phyloP scores from a whole-genome alignment of 2,888 invertebrate genomes.

The Plutella xylostella region DNA sequence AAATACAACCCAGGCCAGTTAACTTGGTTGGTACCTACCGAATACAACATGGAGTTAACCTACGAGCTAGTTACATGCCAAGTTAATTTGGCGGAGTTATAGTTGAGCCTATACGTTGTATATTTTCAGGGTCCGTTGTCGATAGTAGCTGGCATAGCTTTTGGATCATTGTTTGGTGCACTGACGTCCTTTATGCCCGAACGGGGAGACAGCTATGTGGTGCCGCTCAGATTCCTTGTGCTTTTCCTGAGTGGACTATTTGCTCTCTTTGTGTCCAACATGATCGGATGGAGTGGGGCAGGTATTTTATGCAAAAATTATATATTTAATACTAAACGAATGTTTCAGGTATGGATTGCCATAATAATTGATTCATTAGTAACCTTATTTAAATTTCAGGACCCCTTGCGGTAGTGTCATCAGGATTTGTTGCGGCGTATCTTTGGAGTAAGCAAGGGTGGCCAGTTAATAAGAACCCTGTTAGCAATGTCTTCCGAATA shows the following conservation, averaged over 20 bases:
- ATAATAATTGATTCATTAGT: background rate
- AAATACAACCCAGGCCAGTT: no score
- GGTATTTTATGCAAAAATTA: slow-evolving; percentile 27
- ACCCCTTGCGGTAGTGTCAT: slow-evolving; percentile 78
- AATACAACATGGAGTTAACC: no score
- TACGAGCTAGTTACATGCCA: no score
- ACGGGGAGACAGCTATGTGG: slow-evolving; percentile 74
- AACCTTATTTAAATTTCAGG: slow-evolving; percentile 37
- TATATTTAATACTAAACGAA: no score
- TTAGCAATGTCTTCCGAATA: slow-evolving; percentile 80
- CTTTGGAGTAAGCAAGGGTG: slow-evolving; percentile 81
- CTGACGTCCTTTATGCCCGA: slow-evolving; percentile 80
- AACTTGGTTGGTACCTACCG: no score
- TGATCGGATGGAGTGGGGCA: slow-evolving; percentile 74
- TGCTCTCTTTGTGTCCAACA: slow-evolving; percentile 81
- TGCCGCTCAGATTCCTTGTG: slow-evolving; percentile 76
- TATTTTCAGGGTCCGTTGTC: slow-evolving; percentile 73
- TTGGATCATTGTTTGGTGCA: slow-evolving; percentile 80
- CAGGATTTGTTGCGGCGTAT: slow-evolving; percentile 78
- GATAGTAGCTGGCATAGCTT: slow-evolving; percentile 76
- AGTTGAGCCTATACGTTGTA: no score
- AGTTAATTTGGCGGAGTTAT: no score
- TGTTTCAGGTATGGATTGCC: no score
- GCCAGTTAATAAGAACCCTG: slow-evolving; percentile 80
- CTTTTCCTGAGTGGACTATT: slow-evolving; percentile 80